These are phyloP conservation scores for Seriola aureovittata DNA, from an alignment of 2,113 vertebrate species.

Conservation along the genomic window DNA sequence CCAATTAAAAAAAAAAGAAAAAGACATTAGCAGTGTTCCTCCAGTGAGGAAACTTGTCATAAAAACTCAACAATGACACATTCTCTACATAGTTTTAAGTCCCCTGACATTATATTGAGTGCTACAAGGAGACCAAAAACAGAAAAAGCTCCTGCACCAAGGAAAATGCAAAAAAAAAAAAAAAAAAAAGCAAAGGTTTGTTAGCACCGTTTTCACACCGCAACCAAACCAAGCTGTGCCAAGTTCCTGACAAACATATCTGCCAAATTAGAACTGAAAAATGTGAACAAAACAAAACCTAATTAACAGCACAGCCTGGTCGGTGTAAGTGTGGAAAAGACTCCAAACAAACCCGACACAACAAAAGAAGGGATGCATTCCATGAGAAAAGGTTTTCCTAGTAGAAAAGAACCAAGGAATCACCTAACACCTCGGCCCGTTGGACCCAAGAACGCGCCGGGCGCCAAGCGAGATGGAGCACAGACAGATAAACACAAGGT, in stretches of 20 bases:
- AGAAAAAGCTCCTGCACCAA: conserved; percentile 89
- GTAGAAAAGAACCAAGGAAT: conserved; percentile 75
- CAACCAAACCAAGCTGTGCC: conserved; percentile 41
- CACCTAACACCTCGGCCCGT: conserved; percentile 78
- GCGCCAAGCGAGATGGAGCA: conserved; percentile 74
- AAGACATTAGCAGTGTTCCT: conserved; percentile 92
- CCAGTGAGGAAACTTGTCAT: conserved; percentile 92
- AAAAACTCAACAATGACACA: conserved; percentile 77
- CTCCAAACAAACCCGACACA: conserved; percentile 57
- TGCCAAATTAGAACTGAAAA: conserved; percentile 31
- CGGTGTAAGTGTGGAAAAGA: conserved; percentile 35
- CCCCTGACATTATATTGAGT: conserved; percentile 85
- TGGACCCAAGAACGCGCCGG: conserved; percentile 83
- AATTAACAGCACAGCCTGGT: conserved; percentile 34
- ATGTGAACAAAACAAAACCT: conserved; percentile 20
- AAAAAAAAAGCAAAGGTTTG: conserved; percentile 59
- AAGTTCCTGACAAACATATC: conserved; percentile 6
- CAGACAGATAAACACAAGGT: conserved; percentile 73
- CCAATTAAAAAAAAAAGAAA: conserved; percentile 74
- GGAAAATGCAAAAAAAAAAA: conserved; percentile 58
- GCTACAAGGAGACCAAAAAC: conserved; percentile 88
- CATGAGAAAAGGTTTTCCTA: conserved; percentile 89
- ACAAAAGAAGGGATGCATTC: conserved; percentile 87
- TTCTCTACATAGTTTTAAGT: conserved; percentile 80
- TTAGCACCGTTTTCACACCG: conserved; percentile 49